Evolutionary conservation across 2,113 vertebrate species (phyloP).

Genomic region (Lepus europaeus): DNA sequence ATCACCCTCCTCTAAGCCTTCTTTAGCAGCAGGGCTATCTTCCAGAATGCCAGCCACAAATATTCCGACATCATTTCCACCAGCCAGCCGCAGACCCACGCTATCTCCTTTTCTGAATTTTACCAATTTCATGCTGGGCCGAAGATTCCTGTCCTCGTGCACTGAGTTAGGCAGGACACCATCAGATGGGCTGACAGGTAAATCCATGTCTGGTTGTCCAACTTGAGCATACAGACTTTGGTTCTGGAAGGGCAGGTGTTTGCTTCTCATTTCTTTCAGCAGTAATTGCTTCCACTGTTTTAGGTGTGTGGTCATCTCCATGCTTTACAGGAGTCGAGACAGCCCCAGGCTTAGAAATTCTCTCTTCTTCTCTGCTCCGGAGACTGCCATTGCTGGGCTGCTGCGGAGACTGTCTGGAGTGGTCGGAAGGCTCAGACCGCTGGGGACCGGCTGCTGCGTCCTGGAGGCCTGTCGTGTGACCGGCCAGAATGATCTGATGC

Average conservation of each 20-base stretch:
- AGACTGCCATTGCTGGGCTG: constrained; percentile 96
- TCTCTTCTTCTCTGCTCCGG: constrained; percentile 96
- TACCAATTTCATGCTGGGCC: constrained; percentile 99
- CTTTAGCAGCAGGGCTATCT: constrained; percentile 98
- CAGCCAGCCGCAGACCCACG: constrained; percentile 97
- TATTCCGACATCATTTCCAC: constrained; percentile 99
- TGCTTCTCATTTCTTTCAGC: constrained; percentile 91
- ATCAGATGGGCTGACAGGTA: constrained; percentile 98
- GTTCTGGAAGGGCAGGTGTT: constrained; percentile 96
- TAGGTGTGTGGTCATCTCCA: constrained; percentile 89
- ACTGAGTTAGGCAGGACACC: constrained; percentile 95
- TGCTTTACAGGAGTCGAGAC: constrained; percentile 94
- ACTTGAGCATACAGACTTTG: constrained; percentile 99
- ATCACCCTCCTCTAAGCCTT: constrained; percentile 99
- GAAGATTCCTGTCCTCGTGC: constrained; percentile 96
- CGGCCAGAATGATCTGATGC: constrained; percentile 98
- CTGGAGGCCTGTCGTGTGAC: constrained; percentile 95
- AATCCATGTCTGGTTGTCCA: constrained; percentile 98
- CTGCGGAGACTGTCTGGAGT: constrained; percentile 96
- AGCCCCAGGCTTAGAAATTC: constrained; percentile 91
- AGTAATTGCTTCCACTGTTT: constrained; percentile 90
- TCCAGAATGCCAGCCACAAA: constrained; percentile 98
- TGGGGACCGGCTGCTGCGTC: constrained; percentile 96
- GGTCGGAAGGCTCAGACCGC: constrained; percentile 97
- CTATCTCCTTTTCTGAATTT: constrained; percentile 99